Evolutionary conservation across 2,113 vertebrate genomes (phyloP).

Genomic region (Ageneiosus marmoratus): DNA sequence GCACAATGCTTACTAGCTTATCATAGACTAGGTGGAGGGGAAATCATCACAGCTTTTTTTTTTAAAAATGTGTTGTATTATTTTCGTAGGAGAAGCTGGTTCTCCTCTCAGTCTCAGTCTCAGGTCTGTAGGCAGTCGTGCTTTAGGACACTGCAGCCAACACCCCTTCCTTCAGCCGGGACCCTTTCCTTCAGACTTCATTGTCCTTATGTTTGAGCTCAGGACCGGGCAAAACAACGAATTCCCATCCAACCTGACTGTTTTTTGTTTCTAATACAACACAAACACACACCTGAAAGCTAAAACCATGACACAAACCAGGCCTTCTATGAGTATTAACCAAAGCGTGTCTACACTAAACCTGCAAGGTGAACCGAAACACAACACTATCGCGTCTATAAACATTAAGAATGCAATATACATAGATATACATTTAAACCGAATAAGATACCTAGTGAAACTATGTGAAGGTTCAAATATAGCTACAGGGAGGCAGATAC

Average conservation of each 20-base stretch:
- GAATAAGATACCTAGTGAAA: too few species aligned
- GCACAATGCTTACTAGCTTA: too few species aligned
- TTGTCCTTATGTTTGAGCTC: constrained; percentile 34
- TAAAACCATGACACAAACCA: neutral
- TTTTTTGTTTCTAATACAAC: neutral
- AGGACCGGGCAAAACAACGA: neutral
- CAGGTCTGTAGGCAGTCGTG: neutral
- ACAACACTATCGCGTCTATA: neutral
- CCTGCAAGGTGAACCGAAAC: neutral
- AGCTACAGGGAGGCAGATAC: neutral
- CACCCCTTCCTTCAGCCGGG: constrained; percentile 48
- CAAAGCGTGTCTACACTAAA: neutral
- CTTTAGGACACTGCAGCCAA: constrained; percentile 43
- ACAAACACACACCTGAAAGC: neutral
- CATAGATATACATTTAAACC: too few species aligned
- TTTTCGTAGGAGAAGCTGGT: too few species aligned
- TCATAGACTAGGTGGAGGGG: too few species aligned
- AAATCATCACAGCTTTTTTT: too few species aligned
- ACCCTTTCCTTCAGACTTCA: constrained; percentile 32
- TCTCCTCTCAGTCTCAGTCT: too few species aligned
- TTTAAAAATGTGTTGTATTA: too few species aligned
- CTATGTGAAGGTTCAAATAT: neutral
- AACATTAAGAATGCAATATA: neutral
- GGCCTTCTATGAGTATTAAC: neutral
- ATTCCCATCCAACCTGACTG: neutral